Evolutionary conservation across 2,888 invertebrate species (phyloP), one percentile per base, ranked within the genome.

Genomic region (Trissoscelio sp.): DNA sequence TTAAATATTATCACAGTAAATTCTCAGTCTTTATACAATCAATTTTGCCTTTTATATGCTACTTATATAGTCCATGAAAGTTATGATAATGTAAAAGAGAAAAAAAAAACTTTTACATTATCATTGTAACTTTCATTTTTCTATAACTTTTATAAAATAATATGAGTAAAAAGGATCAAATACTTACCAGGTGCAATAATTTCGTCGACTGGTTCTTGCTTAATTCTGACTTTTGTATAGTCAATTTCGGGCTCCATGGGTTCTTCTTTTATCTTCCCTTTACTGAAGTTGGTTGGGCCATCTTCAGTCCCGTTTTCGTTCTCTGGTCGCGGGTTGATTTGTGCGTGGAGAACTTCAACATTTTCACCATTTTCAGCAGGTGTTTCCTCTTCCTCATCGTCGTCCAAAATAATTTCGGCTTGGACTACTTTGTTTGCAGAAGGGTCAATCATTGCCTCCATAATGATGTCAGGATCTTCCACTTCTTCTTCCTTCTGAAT

Each of bases 181-280:
- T 67, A 73, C 67, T 58, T 72, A 82, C 74, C 78, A 42, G 70
- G 77, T 62, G 67, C 77, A 24, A 69, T 66, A 18, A 69, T 55
- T 34, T 82, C 77, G 34, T 80, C 79, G 18, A 72, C 57, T 20
- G 70, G 78, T 60, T 82, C 81, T 16, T 64, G 48, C 37, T 77
- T 77, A 5, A 74, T 67, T 22, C 39, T 39, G n/a, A n/a, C n/a
- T 12, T 69, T 51, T 4, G 67, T 34, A 20, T 67, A 82, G 11
- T 70, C 39, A 5, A 70, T 60, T 1, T 74, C 55, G 9, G 48
- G 62, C 58, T 79, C 75, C 3, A 69, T n/a, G n/a, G 82, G 74
- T 18, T 83, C 80, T n/a, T 83, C 28, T 48, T 83, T 78, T 9
- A 80, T 44, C 48, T 78, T 83, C 0, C 69, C 34, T 20, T 73